A percentile compares a stretch with the other conserved stretches of the same genome.
Conservation (phyloP, 2,888 invertebrate genomes). For the Fragum whitleyi region DNA sequence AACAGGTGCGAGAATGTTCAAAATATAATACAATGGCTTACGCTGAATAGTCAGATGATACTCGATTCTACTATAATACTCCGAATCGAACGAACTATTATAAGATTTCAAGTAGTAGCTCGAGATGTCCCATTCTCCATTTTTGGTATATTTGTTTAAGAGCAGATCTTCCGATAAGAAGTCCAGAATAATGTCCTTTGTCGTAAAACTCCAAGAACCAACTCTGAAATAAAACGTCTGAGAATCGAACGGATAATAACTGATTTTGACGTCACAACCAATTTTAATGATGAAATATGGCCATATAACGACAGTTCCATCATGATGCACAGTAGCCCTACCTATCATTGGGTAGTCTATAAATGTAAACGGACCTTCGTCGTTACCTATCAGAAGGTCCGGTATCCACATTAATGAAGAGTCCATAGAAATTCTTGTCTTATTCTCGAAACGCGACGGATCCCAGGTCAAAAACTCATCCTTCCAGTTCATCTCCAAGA, state of each 20-base stretch:
- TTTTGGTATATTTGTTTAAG: not conserved
- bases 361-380: slow-evolving; percentile 3
- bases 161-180: not conserved
- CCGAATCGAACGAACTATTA: slow-evolving; percentile 1
- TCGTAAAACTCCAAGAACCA: slow-evolving; percentile 30
- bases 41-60: slow-evolving; percentile 25
- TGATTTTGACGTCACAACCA: slow-evolving; percentile 8
- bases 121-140: slow-evolving; percentile 20
- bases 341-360: slow-evolving; percentile 13
- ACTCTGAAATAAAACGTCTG: slow-evolving; percentile 27
- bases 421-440: slow-evolving; percentile 37
- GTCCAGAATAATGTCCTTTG: not conserved
- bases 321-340: slow-evolving; percentile 14
- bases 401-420: slow-evolving; percentile 48
- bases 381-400: slow-evolving; percentile 26
- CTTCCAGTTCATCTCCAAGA: slow-evolving; percentile 41
- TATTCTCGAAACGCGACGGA: slow-evolving; percentile 17
- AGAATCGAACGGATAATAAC: slow-evolving; percentile 44
- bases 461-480: slow-evolving; percentile 46
- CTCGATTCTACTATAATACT: slow-evolving; percentile 11
- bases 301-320: slow-evolving; percentile 34
- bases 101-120: not conserved
- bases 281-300: slow-evolving; percentile 28
- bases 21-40: slow-evolving; percentile 28
- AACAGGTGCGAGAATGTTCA: slow-evolving; percentile 36